Conservation (phyloP, 2,113 vertebrate genomes). For the Pelodiscus sinensis region DNA sequence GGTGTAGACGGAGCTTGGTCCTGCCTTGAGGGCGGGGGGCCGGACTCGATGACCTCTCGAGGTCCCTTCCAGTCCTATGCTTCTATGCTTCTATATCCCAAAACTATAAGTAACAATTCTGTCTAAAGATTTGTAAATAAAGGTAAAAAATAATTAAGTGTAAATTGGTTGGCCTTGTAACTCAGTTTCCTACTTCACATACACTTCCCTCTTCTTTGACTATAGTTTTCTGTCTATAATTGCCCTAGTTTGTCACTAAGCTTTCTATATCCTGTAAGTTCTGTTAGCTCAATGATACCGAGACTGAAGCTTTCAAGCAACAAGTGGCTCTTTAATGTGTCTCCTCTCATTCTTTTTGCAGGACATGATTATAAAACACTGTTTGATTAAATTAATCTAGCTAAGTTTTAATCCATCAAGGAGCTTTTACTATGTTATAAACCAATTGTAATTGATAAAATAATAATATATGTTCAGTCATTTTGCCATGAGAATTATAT, state of each 20-base stretch:
- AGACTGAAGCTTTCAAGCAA: not conserved
- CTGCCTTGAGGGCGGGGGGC: too few species aligned
- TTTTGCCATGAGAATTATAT: not conserved
- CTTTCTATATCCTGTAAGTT: not conserved
- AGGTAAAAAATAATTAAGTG: not conserved
- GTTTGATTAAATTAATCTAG: not conserved
- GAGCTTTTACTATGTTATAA: not conserved
- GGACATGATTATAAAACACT: not conserved
- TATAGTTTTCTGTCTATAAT: not conserved
- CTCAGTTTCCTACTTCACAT: not conserved
- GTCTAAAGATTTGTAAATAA: not conserved
- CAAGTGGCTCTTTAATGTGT: not conserved
- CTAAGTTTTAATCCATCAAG: not conserved
- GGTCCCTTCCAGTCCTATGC: too few species aligned
- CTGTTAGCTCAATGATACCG: not conserved
- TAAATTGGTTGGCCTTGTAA: not conserved
- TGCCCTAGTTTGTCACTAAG: not conserved
- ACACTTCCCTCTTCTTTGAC: not conserved
- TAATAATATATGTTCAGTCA: not conserved
- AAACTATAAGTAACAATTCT: not conserved
- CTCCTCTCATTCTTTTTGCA: not conserved
- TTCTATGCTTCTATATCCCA: too few species aligned
- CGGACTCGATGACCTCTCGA: too few species aligned
- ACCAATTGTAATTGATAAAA: not conserved
- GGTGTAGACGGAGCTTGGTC: too few species aligned